Evolutionary conservation across 2,113 vertebrate species (phyloP).

Genomic region (Epinephelus cyanopodus): DNA sequence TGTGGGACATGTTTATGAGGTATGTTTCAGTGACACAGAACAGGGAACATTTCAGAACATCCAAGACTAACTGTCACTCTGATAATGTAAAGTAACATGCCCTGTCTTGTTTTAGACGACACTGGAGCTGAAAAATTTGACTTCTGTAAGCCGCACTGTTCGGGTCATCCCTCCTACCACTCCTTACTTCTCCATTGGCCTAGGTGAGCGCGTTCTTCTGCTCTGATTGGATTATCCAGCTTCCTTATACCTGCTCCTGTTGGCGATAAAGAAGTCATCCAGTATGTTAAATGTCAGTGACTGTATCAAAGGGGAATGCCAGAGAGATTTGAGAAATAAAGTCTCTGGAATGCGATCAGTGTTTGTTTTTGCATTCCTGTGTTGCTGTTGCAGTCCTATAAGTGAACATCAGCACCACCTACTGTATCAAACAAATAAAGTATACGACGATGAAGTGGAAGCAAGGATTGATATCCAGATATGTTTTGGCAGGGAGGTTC

Average conservation of each 20-base stretch:
- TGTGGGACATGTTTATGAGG: slow-evolving; percentile 92
- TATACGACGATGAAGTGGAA: background rate
- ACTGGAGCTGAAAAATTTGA: slow-evolving; percentile 90
- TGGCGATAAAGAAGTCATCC: background rate
- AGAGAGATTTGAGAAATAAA: background rate
- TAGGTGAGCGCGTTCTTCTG: slow-evolving; percentile 86
- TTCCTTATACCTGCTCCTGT: background rate
- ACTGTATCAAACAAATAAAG: background rate
- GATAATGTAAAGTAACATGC: background rate
- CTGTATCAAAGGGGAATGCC: slow-evolving; percentile 1
- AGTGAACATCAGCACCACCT: slow-evolving; percentile 6
- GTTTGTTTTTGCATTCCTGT: background rate
- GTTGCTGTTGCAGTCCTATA: background rate
- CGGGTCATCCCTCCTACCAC: slow-evolving; percentile 90
- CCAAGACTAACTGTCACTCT: background rate
- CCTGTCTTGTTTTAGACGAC: slow-evolving; percentile 79
- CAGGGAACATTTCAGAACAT: background rate
- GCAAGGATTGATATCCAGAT: background rate
- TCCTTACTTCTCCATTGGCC: slow-evolving; percentile 88
- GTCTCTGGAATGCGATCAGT: slow-evolving; percentile 30
- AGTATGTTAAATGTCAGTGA: slow-evolving; percentile 4
- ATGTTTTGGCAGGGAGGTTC: slow-evolving; percentile 87
- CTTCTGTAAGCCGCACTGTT: slow-evolving; percentile 86
- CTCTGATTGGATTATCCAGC: slow-evolving; percentile 4
- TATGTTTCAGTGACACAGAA: slow-evolving; percentile 63